These are phyloP conservation scores for Dromius quadrimaculatus DNA, from an alignment of 2,888 invertebrate genomes.

Conservation along the genomic window DNA sequence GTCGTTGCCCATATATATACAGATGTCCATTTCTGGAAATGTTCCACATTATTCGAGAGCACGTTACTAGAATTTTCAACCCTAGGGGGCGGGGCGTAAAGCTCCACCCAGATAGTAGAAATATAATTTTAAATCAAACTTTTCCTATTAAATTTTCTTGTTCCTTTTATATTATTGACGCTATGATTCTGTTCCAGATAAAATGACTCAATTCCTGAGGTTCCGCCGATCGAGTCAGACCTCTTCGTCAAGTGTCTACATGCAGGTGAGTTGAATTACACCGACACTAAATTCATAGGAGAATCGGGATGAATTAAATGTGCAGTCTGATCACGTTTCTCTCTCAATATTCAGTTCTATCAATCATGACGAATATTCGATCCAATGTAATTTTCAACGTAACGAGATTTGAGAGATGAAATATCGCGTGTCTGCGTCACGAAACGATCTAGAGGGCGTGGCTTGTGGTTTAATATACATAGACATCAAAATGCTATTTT, in stretches of 20 bases:
- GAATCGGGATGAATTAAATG: constrained; percentile 17
- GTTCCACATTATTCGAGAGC: too few relatives aligned
- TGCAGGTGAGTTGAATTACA: constrained; percentile 58
- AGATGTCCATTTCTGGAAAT: too few relatives aligned
- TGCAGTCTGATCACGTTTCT: constrained; percentile 31
- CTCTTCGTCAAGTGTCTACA: constrained; percentile 60
- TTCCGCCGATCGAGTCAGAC: constrained; percentile 57
- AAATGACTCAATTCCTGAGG: constrained; percentile 59
- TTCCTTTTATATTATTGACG: too few relatives aligned
- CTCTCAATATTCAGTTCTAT: constrained; percentile 44
- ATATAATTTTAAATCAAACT: too few relatives aligned
- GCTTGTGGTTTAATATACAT: too few relatives aligned
- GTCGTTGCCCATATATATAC: too few relatives aligned
- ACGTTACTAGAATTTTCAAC: too few relatives aligned
- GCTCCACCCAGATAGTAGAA: too few relatives aligned
- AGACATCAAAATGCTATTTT: too few relatives aligned
- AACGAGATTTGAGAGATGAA: constrained; percentile 38
- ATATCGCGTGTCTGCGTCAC: constrained; percentile 26
- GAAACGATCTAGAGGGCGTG: too few relatives aligned
- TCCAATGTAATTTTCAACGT: constrained; percentile 28
- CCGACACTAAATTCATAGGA: background rate
- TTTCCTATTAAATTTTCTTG: too few relatives aligned
- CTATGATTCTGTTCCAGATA: constrained; percentile 41
- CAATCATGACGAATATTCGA: constrained; percentile 43
- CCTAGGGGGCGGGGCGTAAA: too few relatives aligned